Evolutionary conservation across 2,797 vertebrate species (phyloP), one percentile per base, ranked within the genome.

Genomic region (Orestias chungarensis): DNA sequence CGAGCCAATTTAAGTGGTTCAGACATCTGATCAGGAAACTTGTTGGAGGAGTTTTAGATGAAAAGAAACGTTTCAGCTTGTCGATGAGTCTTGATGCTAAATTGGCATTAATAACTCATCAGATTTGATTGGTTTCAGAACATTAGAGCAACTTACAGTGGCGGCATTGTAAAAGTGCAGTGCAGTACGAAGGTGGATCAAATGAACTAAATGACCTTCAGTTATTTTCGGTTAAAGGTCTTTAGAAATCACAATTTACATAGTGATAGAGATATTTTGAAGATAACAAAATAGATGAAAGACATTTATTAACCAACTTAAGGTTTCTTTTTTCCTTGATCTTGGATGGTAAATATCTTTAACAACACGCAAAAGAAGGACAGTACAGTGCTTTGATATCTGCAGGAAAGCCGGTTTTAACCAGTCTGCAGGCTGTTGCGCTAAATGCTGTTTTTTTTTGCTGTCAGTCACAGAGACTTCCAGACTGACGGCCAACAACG

Each of bases 401-500:
- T 47, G 20, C 5, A 67, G 29, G 59, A 62, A 74, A 83, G 74
- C 50, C 40, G 64, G 64, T 81, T 73, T 73, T 27, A 69, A 33
- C 75, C 66, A 72, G 71, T 71, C 33, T 14, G 62, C 14, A 49
- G 40, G 55, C 64, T 77, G 18, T 47, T 27, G 25, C 64, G 71
- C 69, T 59, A 83, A 81, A 81, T 74, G 50, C 54, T 17, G 27
- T 25, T 66, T 27, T 47, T n/a, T 64, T 43, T 47, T 74, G 70
- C 72, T 65, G 79, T 71, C 82, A 72, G 70, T 62, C 12, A 33
- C 68, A 75, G 33, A 43, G 38, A 76, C 54, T 80, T 82, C 64
- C 76, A 83, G 84, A 90, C 73, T 68, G 73, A 18, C 4, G 0
- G 79, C 84, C 83, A 84, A 81, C 80, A 88, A 86, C 79, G 66